Evolutionary conservation across 2,113 vertebrate species (phyloP), one percentile per base, ranked within the genome.

Genomic region (Baryphthengus martii): DNA sequence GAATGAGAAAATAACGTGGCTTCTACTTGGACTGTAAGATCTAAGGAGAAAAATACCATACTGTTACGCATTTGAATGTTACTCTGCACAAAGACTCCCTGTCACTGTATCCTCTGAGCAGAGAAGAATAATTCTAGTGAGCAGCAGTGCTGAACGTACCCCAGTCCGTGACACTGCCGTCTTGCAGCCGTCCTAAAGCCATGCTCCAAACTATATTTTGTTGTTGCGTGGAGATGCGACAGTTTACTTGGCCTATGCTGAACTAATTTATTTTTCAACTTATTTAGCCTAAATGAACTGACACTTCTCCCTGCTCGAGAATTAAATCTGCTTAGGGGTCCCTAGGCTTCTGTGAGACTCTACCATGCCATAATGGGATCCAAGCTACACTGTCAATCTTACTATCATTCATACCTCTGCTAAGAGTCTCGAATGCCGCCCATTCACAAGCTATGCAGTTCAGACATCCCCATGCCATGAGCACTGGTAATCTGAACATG

Each of bases 401-500:
- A 10, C 1, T 25, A 11, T 55, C 49, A n/a, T 1, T 47, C 0
- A 1, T 63, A 55, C 63, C 33, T 71, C 56, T 88, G 53, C 73
- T 72, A 33, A 39, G 62, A 56, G n/a, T 53, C 42, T 59, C 4
- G 3, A 33, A 20, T 63, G 53, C 37, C 0, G 7, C 24, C 21
- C 39, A 42, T 71, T 47, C 19, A 4, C 3, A 28, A 42, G n/a
- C 42, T 68, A 37, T 29, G 73, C n/a, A 16, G 15, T 24, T 50
- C 55, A 45, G 53, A 18, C 39, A 4, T 11, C 47, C 24, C 24
- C 16, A 6, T 13, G 50, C 45, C 55, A 10, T 0, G 0, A 47
- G 33, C 20, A 39, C 0, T 0, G 49, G 29, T 40, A 53, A 49
- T 37, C 42, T 72, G n/a, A 24, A 14, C 9, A 1, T 1, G 0